Conservation (phyloP, 2,797 vertebrate species). For the Pristis pectinata region DNA sequence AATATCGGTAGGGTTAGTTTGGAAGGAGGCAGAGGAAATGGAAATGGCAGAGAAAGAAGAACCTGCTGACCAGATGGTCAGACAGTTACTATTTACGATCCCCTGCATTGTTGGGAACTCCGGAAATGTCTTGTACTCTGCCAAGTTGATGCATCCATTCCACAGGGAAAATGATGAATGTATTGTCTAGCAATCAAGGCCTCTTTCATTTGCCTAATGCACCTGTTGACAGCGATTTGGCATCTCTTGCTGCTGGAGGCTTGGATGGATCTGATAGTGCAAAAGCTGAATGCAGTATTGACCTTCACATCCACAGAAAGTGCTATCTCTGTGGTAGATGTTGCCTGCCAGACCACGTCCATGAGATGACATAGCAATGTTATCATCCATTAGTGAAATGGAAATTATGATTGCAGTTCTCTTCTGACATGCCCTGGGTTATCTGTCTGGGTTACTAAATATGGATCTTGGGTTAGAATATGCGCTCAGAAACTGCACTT, state of each 20-base stretch:
- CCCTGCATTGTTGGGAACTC: background rate
- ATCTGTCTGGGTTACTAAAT: background rate
- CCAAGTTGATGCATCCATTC: background rate
- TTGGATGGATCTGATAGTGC: background rate
- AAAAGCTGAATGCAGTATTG: background rate
- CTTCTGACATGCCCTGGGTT: background rate
- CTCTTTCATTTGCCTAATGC: background rate
- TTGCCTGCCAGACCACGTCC: background rate
- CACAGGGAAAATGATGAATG: background rate
- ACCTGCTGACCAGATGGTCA: background rate
- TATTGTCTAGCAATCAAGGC: background rate
- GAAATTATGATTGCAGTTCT: background rate
- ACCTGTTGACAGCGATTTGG: background rate
- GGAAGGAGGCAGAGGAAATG: background rate
- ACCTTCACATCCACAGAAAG: background rate
- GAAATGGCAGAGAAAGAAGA: background rate
- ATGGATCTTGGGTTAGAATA: background rate
- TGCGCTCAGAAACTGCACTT: background rate
- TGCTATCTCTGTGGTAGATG: background rate
- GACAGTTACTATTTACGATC: background rate
- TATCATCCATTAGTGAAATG: background rate
- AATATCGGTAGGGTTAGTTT: background rate
- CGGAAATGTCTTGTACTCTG: background rate
- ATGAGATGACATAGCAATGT: background rate
- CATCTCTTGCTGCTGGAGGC: background rate